These are phyloP conservation scores for Rhyacichthys aspro DNA, from an alignment of 2,797 vertebrate genomes.

Conservation along the genomic window DNA sequence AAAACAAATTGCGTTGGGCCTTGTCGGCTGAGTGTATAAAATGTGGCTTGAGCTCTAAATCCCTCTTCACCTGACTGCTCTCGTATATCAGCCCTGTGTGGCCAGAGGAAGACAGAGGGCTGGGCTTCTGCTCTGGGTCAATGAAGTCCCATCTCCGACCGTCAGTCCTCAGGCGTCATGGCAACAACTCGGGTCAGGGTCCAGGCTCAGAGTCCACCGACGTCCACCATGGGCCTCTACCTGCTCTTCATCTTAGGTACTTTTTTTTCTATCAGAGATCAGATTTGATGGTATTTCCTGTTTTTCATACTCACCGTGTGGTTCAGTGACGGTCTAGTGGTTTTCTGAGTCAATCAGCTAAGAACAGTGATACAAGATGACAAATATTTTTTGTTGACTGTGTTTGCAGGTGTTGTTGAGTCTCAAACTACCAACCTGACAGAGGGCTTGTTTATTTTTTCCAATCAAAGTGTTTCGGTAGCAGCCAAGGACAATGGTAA, in stretches of 20 bases:
- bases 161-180: slow-evolving; percentile 15
- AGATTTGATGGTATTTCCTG: slow-evolving; percentile 34
- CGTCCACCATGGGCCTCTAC: slow-evolving; percentile 44
- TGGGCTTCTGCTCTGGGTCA: slow-evolving; percentile 32
- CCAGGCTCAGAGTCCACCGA: not conserved
- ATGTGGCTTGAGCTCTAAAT: not conserved
- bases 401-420: slow-evolving; percentile 29
- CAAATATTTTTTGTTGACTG: not conserved
- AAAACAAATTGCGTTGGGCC: too few relatives aligned
- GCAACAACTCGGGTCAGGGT: slow-evolving; percentile 9
- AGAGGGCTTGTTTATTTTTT: not conserved
- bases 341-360: not conserved
- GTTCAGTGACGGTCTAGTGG: slow-evolving; percentile 27
- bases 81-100: not conserved
- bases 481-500: slow-evolving; percentile 32
- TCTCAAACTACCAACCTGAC: slow-evolving; percentile 32
- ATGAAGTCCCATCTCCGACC: slow-evolving; percentile 7
- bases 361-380: not conserved
- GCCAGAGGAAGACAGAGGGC: slow-evolving; percentile 45
- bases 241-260: slow-evolving; percentile 54
- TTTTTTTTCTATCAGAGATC: not conserved
- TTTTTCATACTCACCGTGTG: slow-evolving; percentile 2
- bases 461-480: not conserved
- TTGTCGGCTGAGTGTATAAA: too few relatives aligned
- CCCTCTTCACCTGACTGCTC: not conserved